A percentile compares a stretch with the other conserved stretches of the same genome.
phyloP scores from a whole-genome alignment of 2,113 vertebrate species.

The Hyperoodon ampullatus region DNA sequence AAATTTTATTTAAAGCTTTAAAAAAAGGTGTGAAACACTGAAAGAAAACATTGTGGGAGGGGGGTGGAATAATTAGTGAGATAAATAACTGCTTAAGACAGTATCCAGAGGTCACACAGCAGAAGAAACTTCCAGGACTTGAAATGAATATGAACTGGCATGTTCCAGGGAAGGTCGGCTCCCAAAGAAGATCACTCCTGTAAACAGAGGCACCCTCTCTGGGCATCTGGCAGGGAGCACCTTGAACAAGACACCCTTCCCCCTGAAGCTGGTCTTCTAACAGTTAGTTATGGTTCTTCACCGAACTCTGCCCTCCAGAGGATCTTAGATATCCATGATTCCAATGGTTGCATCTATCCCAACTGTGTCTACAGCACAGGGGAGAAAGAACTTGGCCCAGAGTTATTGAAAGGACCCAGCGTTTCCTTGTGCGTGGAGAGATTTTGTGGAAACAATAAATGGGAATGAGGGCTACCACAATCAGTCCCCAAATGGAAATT shows the following conservation, averaged over 20 bases:
- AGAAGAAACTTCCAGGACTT: not conserved
- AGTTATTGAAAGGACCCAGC: constrained; percentile 56
- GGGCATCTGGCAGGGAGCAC: not conserved
- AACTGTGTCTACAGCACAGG: not conserved
- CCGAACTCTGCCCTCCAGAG: not conserved
- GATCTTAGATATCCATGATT: not conserved
- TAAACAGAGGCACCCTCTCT: accelerated
- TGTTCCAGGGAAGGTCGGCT: not conserved
- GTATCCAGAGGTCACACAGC: not conserved
- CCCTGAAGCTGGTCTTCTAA: not conserved
- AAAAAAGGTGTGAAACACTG: not conserved
- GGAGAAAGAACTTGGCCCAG: not conserved
- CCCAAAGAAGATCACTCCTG: not conserved
- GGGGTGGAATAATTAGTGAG: not conserved
- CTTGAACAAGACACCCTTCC: not conserved
- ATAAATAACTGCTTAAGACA: not conserved
- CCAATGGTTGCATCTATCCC: not conserved
- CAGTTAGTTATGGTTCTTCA: not conserved
- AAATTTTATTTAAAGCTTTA: constrained; percentile 42
- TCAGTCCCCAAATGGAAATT: constrained; percentile 82
- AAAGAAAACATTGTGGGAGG: not conserved
- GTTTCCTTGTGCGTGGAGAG: not conserved
- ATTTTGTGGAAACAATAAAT: constrained; percentile 57
- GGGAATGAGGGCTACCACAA: constrained; percentile 32
- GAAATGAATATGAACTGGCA: not conserved